Conservation (phyloP, 2,888 invertebrate species). For the Euzophera pinguis region DNA sequence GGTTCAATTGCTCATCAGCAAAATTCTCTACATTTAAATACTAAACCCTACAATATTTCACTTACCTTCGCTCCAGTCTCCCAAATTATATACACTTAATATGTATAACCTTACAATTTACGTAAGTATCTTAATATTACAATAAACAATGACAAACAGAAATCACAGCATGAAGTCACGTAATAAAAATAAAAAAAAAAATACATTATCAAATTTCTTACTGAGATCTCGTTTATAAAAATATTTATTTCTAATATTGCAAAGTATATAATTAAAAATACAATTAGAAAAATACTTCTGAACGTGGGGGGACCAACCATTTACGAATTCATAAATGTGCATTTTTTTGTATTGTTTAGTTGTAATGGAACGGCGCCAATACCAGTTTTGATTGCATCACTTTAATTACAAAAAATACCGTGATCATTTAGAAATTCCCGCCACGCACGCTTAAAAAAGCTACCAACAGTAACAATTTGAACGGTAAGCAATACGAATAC, state of each 20-base stretch:
- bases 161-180: slow-evolving; percentile 69
- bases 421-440: background rate
- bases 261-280: slow-evolving; percentile 44
- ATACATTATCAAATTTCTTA: slow-evolving; percentile 34
- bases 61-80: slow-evolving; percentile 55
- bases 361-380: too few relatives aligned
- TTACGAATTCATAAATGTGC: background rate
- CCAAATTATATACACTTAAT: slow-evolving; percentile 44
- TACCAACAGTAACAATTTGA: slow-evolving; percentile 73
- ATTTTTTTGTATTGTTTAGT: too few relatives aligned
- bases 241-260: slow-evolving; percentile 56
- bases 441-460: slow-evolving; percentile 37
- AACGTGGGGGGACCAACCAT: background rate
- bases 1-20: slow-evolving; percentile 10
- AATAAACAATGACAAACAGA: slow-evolving; percentile 41
- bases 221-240: slow-evolving; percentile 65
- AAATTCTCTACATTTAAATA: slow-evolving; percentile 14
- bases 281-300: background rate
- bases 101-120: slow-evolving; percentile 36
- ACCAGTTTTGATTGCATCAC: too few relatives aligned
- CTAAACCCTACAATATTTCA: slow-evolving; percentile 23
- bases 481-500: slow-evolving; percentile 70
- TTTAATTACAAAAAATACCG: background rate
- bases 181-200: slow-evolving; percentile 35
- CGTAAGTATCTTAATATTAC: slow-evolving; percentile 24